Percentiles rank a stretch among this genome's conserved stretches.
These are phyloP conservation scores for Strigamia transsilvanica DNA, from an alignment of 2,888 invertebrate genomes.

Conservation along the genomic window DNA sequence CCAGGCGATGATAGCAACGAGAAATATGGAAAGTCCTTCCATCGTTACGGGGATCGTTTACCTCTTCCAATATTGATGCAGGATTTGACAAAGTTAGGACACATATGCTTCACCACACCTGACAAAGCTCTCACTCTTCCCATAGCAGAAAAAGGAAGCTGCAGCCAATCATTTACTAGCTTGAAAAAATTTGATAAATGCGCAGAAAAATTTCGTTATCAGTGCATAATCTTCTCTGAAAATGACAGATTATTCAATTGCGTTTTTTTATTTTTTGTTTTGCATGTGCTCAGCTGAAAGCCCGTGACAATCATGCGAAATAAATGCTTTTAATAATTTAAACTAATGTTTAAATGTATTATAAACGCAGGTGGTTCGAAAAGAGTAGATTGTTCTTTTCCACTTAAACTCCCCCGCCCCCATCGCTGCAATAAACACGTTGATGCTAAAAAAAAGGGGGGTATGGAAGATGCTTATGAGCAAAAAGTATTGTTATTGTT, in stretches of 20 bases:
- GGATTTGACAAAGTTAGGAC: constrained; percentile 49
- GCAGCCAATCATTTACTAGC: constrained; percentile 13
- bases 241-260: neutral
- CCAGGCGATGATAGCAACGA: constrained; percentile 48
- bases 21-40: constrained; percentile 49
- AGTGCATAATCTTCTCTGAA: neutral
- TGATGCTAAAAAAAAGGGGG: too few species aligned
- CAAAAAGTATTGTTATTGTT: too few species aligned
- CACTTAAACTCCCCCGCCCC: too few species aligned
- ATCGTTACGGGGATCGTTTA: constrained; percentile 46
- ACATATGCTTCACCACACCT: constrained; percentile 47
- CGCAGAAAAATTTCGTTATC: neutral
- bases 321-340: too few species aligned
- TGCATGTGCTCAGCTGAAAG: neutral
- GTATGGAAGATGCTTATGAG: too few species aligned
- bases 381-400: too few species aligned
- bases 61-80: constrained; percentile 45
- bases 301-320: too few species aligned
- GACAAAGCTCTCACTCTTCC: constrained; percentile 6
- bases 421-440: too few species aligned
- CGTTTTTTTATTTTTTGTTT: neutral
- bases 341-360: too few species aligned
- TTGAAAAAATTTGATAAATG: neutral
- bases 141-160: constrained; percentile 12
- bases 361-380: too few species aligned